Evolutionary conservation across 2,113 vertebrate species (phyloP).

Genomic region (Ploceus nigricollis): DNA sequence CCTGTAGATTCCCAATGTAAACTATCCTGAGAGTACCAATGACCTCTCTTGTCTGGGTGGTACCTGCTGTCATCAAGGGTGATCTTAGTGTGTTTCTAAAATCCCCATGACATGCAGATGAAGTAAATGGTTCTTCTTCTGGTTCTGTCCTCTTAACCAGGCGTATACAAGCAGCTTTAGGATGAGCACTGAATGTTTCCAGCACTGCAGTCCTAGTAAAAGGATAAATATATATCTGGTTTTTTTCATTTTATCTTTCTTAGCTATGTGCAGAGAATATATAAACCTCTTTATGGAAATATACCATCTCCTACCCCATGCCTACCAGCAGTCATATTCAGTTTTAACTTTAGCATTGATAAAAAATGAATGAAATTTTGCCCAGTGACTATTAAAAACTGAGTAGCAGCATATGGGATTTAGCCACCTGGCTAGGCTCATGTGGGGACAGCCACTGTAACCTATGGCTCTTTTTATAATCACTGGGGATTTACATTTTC

Average conservation of each 20-base stretch:
- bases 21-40: not conserved
- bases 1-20: fast-evolving
- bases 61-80: fast-evolving
- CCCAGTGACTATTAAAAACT: not conserved
- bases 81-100: not conserved
- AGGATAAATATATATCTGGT: not conserved
- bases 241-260: not conserved
- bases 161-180: not conserved
- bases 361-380: not conserved
- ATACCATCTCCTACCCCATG: not conserved
- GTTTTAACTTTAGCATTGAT: not conserved
- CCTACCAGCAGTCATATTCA: not conserved
- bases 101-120: not conserved
- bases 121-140: not conserved
- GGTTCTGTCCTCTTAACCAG: not conserved
- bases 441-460: not conserved
- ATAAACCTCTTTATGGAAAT: not conserved
- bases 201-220: not conserved
- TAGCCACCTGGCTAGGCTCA: not conserved
- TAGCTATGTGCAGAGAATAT: not conserved
- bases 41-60: not conserved
- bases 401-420: not conserved
- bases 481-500: not conserved
- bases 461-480: not conserved
- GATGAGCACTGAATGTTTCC: not conserved